A percentile compares a stretch with the other conserved stretches of the same genome.
Evolutionary conservation across 2,113 vertebrate genomes (phyloP).

Genomic region (Siphamia tubifer): DNA sequence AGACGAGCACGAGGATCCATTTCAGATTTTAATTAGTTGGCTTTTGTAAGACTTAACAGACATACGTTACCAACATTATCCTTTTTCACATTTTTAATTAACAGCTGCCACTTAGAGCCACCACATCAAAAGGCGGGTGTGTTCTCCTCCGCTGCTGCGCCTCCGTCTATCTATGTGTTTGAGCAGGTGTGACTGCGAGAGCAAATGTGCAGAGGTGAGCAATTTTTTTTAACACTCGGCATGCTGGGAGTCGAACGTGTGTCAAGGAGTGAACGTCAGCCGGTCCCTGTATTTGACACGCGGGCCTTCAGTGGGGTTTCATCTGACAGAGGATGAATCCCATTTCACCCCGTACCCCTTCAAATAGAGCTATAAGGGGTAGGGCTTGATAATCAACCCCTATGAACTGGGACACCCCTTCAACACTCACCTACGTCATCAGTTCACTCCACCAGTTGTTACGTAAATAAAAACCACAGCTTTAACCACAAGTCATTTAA

Average conservation of each 20-base stretch:
- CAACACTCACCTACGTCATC: too few species aligned
- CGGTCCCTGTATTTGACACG: too few species aligned
- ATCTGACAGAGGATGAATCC: too few species aligned
- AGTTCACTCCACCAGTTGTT: too few species aligned
- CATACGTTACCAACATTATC: slow-evolving; percentile 75
- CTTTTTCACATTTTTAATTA: slow-evolving; percentile 82
- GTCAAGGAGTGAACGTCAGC: slow-evolving; percentile 18
- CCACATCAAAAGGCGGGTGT: slow-evolving; percentile 70
- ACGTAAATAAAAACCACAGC: too few species aligned
- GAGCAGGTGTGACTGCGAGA: slow-evolving; percentile 29
- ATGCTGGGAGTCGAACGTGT: slow-evolving; percentile 10
- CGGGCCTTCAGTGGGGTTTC: too few species aligned
- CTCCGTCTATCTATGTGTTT: slow-evolving; percentile 8
- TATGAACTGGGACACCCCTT: too few species aligned
- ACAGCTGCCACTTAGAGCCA: slow-evolving; percentile 75
- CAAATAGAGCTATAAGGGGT: too few species aligned
- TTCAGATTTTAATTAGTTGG: slow-evolving; percentile 79
- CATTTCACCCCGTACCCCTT: too few species aligned
- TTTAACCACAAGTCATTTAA: too few species aligned
- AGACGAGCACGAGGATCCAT: slow-evolving; percentile 66
- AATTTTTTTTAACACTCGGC: slow-evolving; percentile 24
- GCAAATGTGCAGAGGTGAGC: slow-evolving; percentile 49
- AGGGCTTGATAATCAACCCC: too few species aligned
- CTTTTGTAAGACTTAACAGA: slow-evolving; percentile 74
- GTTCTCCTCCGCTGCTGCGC: background rate